These are phyloP conservation scores for Stegodyphus dumicola DNA, from an alignment of 1,140 invertebrate species.

Conservation along the genomic window DNA sequence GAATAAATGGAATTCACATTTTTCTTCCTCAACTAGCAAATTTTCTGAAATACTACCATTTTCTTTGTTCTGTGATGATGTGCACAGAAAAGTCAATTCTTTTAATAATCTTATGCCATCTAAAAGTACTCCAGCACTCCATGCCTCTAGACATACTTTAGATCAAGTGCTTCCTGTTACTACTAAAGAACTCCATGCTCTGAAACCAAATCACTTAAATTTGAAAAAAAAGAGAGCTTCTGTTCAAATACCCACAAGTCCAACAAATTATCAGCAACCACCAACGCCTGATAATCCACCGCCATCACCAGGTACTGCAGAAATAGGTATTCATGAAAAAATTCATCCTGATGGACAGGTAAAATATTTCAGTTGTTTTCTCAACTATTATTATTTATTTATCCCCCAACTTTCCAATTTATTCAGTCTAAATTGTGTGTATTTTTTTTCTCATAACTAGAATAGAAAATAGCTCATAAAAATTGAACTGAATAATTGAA, in stretches of 20 bases:
- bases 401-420: too few species aligned
- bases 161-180: conserved; percentile 49
- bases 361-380: conserved; percentile 65
- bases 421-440: too few species aligned
- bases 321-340: conserved; percentile 88
- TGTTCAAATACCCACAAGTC: conserved; percentile 74
- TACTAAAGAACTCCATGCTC: conserved; percentile 34
- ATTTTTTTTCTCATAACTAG: too few species aligned
- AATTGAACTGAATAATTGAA: too few species aligned
- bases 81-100: conserved; percentile 34
- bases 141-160: conserved; percentile 55
- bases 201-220: conserved; percentile 57
- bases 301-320: conserved; percentile 87
- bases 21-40: conserved; percentile 17
- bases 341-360: conserved; percentile 91
- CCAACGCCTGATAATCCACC: conserved; percentile 94
- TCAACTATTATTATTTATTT: too few species aligned
- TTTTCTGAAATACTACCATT: conserved; percentile 51
- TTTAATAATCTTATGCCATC: conserved; percentile 59
- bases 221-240: conserved; percentile 62
- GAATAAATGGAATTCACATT: neutral
- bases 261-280: conserved; percentile 89
- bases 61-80: conserved; percentile 39
- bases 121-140: conserved; percentile 57
- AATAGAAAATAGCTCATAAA: too few species aligned